These are phyloP conservation scores for Drosophila rellima DNA, from an alignment of 2,888 invertebrate species.

Conservation along the genomic window DNA sequence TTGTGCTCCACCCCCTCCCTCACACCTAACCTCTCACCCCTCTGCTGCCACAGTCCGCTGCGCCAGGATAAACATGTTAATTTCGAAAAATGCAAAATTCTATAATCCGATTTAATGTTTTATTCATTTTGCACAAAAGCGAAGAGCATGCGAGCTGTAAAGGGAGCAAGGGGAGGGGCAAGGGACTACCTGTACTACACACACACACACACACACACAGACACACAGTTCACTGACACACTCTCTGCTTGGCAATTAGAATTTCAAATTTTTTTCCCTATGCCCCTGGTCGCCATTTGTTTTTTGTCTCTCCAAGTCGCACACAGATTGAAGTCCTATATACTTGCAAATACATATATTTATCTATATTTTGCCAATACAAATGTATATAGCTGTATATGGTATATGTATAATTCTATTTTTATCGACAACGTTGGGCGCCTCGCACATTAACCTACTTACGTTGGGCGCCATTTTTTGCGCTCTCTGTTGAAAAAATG, in stretches of 20 bases:
- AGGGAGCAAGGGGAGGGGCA: background rate
- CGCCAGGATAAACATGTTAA: slow-evolving; percentile 79
- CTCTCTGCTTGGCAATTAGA: slow-evolving; percentile 69
- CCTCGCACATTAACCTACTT: slow-evolving; percentile 76
- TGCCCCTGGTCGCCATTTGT: slow-evolving; percentile 57
- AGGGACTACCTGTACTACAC: slow-evolving; percentile 29
- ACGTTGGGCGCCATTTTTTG: slow-evolving; percentile 62
- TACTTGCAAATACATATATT: slow-evolving; percentile 1
- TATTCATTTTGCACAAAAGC: slow-evolving; percentile 75
- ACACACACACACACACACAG: slow-evolving; percentile 32
- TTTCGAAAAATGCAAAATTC: slow-evolving; percentile 80
- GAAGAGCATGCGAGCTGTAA: slow-evolving; percentile 35
- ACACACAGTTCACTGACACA: slow-evolving; percentile 29
- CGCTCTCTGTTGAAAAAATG: slow-evolving; percentile 11
- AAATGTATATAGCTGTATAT: slow-evolving; percentile 23
- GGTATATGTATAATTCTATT: slow-evolving; percentile 45
- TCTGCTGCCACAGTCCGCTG: slow-evolving; percentile 20
- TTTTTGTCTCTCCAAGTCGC: slow-evolving; percentile 41
- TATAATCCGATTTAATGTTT: slow-evolving; percentile 82
- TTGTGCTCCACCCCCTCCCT: slow-evolving; percentile 5
- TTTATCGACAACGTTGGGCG: slow-evolving; percentile 66
- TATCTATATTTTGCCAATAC: slow-evolving; percentile 28
- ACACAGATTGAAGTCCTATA: slow-evolving; percentile 52
- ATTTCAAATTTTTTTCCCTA: slow-evolving; percentile 67
- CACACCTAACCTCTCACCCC: background rate